Base-by-base conservation (phyloP, 2,888 invertebrate genomes). In the Polymixis flavicincta region DNA sequence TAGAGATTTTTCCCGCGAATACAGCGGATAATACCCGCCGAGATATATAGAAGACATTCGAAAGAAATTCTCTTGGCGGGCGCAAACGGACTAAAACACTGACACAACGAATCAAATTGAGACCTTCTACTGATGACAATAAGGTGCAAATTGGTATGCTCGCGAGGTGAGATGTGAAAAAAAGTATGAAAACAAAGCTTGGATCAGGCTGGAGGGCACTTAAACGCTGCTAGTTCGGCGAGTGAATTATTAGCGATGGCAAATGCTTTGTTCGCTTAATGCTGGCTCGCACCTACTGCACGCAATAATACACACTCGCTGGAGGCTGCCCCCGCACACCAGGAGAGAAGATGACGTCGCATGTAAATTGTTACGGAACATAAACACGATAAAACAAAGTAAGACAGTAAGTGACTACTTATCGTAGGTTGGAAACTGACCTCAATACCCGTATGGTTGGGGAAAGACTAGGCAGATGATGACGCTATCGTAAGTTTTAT, bases 211-310 rank as follows among this genome's bases (percentile, higher is more conserved):
- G 82, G 85, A 85, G 88, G 88, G 91, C 91, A 91, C 90, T 91
- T 90, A 91, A 87, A 85, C 84, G 87, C 85, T 84, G 88, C 89
- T 80, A 87, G 89, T 88, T 85, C 85, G 74, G 70, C 63, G 82
- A 71, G 82, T 91, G 89, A 90, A 89, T 91, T 90, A 91, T 91
- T 90, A 81, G 90, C 75, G 82, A 84, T 72, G 83, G 78, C 71
- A 82, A 85, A 81, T 86, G 87, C 83, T 88, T 83, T 85, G 84
- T 83, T 85, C 85, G 75, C 71, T 67, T 82, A 84, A 82, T 79
- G 78, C 77, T 54, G 50, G 67, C 61, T 61, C 61, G 63, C 80
- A 32, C 71, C 61, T 54, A n/a, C 59, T 32, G 64, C 79, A 66
- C 69, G 66, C 37, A 55, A 60, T 63, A 54, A 59, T 69, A 75